Evolutionary conservation across 1,140 invertebrate species (phyloP), one percentile per base, ranked within the genome.

Genomic region (Pogonus chalceus): DNA sequence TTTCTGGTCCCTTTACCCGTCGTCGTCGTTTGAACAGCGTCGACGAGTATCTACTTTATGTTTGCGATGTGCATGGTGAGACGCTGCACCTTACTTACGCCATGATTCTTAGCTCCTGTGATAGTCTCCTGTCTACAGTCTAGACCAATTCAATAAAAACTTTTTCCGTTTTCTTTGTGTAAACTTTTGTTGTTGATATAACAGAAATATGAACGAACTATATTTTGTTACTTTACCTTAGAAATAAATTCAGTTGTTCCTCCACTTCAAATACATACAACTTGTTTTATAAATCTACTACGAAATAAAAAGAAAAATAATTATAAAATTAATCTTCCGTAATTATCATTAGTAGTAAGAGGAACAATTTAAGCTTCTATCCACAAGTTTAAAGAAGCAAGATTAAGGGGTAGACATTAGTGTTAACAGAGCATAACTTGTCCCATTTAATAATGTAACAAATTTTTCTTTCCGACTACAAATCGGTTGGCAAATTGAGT

Each of bases 91-190:
- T n/a, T n/a, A n/a, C n/a, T n/a, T n/a, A n/a, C n/a, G n/a, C n/a
- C n/a, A n/a, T n/a, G n/a, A n/a, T n/a, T n/a, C n/a, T n/a, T n/a
- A 18, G 18, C 37, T 43, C 37, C 18, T 43, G 37, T 10, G 37
- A 18, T 43, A 12, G 37, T 43, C 37, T 43, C 7, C 18, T 10
- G 37, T 43, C 37, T 43, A 16, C 18, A 43, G 37, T 43, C 37
- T 43, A 43, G 37, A 43, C 37, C 37, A 43, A 43, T 43, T 43
- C 37, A 43, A 43, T 43, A 43, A 43, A 43, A 43, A 43, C 37
- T 43, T 43, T 43, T n/a, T 18, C 37, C 37, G 37, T 18, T 43
- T 18, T 43, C 37, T 43, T 43, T 43, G 18, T 43, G 18, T 43
- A 43, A 43, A 43, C 37, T 43, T 43, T 43, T 43, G 37, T 43